Percentiles rank a stretch among this genome's conserved stretches.
These are phyloP conservation scores for Lacanobia oleracea DNA, from an alignment of 2,888 invertebrate species.

Conservation along the genomic window DNA sequence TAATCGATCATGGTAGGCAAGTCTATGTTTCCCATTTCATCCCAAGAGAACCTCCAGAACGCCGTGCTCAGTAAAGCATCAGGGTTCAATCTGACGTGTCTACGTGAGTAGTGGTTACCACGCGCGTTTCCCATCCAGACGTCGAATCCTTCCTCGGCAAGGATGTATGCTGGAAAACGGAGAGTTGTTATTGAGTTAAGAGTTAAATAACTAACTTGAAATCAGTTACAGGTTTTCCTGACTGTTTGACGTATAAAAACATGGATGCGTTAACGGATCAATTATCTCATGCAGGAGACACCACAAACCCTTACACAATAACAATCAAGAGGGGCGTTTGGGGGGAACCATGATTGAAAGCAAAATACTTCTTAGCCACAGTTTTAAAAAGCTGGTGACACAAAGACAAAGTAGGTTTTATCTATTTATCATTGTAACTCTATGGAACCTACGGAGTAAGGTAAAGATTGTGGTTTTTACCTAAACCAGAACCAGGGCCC, in stretches of 20 bases:
- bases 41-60: slow-evolving; percentile 95
- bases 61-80: slow-evolving; percentile 76
- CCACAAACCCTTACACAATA: too few species aligned
- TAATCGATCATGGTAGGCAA: slow-evolving; percentile 95
- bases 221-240: too few species aligned
- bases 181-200: too few species aligned
- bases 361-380: not conserved
- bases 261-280: too few species aligned
- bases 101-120: slow-evolving; percentile 93
- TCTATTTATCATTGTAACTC: not conserved
- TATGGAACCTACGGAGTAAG: not conserved
- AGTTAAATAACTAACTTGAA: too few species aligned
- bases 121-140: slow-evolving; percentile 96
- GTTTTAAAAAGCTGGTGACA: slow-evolving; percentile 41
- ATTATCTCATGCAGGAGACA: not conserved
- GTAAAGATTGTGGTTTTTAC: slow-evolving; percentile 75
- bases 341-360: not conserved
- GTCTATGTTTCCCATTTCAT: slow-evolving; percentile 95
- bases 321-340: too few species aligned
- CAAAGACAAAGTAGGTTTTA: too few species aligned
- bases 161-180: slow-evolving; percentile 78
- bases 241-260: too few species aligned
- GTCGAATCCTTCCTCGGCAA: slow-evolving; percentile 93
- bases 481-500: slow-evolving; percentile 92
- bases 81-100: slow-evolving; percentile 87